Percentiles rank a stretch among this genome's conserved stretches.
phyloP scores from a whole-genome alignment of 1,140 invertebrate species.

The Hylaeus anthracinus region DNA sequence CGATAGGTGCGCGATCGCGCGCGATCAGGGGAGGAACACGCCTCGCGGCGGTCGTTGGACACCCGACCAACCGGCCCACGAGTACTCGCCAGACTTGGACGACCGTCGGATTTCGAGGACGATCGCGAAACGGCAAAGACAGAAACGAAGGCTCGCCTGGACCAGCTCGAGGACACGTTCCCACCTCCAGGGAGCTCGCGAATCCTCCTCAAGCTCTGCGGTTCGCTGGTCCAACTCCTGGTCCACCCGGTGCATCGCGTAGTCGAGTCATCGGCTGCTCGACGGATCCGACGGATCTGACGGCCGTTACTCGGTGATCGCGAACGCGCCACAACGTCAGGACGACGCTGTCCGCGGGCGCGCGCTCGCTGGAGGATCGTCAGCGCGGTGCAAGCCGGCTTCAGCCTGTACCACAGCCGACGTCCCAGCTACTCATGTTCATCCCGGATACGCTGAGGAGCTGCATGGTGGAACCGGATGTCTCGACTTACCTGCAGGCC shows the following conservation, averaged over 20 bases:
- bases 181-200: no score
- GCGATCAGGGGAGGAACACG: constrained; percentile 15
- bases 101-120: background rate
- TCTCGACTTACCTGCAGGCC: constrained; percentile 90
- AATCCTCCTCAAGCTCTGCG: no score
- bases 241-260: background rate
- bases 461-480: constrained; percentile 92
- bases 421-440: constrained; percentile 86
- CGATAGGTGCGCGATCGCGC: background rate
- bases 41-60: constrained; percentile 19
- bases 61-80: background rate
- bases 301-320: constrained; percentile 2
- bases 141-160: background rate
- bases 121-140: background rate
- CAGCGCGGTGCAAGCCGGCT: constrained; percentile 48
- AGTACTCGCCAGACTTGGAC: background rate
- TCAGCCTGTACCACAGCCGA: constrained; percentile 70
- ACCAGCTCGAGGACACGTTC: background rate
- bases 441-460: constrained; percentile 89
- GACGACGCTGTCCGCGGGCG: constrained; percentile 44
- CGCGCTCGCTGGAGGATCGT: constrained; percentile 30
- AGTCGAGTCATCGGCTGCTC: background rate
- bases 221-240: background rate
- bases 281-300: background rate
- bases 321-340: constrained; percentile 32